A percentile compares a stretch with the other conserved stretches of the same genome.
phyloP scores from a whole-genome alignment of 2,113 vertebrate genomes.

The Natator depressus region DNA sequence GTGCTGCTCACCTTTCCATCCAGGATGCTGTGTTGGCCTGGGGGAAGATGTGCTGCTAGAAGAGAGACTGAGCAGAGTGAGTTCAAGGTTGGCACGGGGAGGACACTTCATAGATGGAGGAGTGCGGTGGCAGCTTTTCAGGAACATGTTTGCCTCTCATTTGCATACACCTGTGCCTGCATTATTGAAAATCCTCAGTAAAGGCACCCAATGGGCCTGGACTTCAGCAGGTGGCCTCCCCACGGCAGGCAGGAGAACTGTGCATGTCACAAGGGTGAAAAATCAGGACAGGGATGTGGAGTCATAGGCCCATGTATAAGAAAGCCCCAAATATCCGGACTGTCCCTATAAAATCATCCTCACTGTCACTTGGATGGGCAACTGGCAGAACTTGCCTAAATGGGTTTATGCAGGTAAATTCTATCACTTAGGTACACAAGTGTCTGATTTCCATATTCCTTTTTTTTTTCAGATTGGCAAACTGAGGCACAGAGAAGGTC shows the following conservation, averaged over 20 bases:
- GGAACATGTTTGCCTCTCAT: neutral
- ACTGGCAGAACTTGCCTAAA: neutral
- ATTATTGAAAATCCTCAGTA: neutral
- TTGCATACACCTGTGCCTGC: fast-evolving
- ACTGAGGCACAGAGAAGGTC: neutral
- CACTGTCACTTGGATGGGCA: neutral
- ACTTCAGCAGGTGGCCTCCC: neutral
- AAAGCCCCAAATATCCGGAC: neutral
- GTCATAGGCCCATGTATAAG: neutral
- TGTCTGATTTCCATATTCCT: neutral
- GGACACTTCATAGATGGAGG: neutral
- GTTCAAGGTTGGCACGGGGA: neutral
- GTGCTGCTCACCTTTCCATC: neutral
- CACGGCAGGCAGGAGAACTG: neutral
- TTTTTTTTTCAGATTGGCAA: neutral
- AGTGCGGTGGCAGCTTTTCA: neutral
- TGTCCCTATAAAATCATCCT: neutral
- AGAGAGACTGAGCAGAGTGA: neutral
- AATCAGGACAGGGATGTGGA: neutral
- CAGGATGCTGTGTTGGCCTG: neutral
- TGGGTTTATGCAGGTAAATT: neutral
- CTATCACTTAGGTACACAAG: neutral
- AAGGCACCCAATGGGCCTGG: neutral
- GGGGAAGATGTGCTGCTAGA: neutral
- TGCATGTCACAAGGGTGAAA: neutral